Evolutionary conservation across 2,113 vertebrate species (phyloP).

Genomic region (Zootoca vivipara): DNA sequence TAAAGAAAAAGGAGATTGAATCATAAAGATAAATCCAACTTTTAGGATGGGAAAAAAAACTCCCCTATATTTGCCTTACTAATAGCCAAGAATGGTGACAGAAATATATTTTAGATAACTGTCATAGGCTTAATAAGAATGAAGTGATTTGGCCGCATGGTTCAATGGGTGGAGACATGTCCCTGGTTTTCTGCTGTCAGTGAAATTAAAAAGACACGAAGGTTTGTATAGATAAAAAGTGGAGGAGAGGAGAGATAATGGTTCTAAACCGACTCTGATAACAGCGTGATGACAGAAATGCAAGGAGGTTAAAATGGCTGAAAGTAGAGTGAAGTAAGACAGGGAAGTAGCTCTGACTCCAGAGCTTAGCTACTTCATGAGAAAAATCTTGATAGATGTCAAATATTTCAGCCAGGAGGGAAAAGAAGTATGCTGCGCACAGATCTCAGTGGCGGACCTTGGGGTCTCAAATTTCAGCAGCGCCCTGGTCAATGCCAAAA

Average conservation of each 20-base stretch:
- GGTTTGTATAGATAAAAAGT: not conserved
- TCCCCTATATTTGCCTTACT: not conserved
- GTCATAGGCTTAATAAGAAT: not conserved
- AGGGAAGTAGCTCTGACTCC: not conserved
- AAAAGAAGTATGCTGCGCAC: not conserved
- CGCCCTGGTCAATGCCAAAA: too few species aligned
- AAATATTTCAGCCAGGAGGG: not conserved
- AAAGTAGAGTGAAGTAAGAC: not conserved
- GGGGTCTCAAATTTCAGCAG: too few species aligned
- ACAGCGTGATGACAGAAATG: not conserved
- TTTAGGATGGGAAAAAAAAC: not conserved
- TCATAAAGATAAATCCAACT: not conserved
- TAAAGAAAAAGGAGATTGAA: not conserved
- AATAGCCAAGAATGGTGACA: not conserved
- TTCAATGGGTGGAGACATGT: not conserved
- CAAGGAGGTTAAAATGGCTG: not conserved
- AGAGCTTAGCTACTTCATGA: conserved; percentile 25
- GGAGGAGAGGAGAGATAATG: not conserved
- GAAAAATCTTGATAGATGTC: not conserved
- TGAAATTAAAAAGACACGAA: not conserved
- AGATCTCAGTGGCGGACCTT: not conserved
- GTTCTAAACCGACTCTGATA: not conserved
- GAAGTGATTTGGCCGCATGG: conserved; percentile 15
- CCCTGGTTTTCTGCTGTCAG: conserved; percentile 12
- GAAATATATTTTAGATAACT: not conserved